Evolutionary conservation across 1,140 invertebrate species (phyloP), one percentile per base, ranked within the genome.

Genomic region (Zaprionus davidi): DNA sequence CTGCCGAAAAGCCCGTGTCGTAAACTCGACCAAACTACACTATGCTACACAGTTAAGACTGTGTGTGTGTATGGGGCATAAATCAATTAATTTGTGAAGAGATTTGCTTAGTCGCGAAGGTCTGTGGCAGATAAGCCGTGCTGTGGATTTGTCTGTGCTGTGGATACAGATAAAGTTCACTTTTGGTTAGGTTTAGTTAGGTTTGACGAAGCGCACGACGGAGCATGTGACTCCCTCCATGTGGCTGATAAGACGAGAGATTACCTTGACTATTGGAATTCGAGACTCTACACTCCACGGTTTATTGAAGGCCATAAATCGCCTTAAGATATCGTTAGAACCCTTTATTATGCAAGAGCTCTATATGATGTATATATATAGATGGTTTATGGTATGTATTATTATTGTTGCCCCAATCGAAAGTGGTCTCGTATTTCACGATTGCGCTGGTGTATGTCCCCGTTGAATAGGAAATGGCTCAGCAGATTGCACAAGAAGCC

Each of bases 371-470:
- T 11, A 6, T n/a, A 12, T 49, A 20, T 49, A 11, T 49, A 20
- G 6, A 12, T 49, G 46, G 46, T 51, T 13, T 51, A 24, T 51
- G 46, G 20, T 51, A 2, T 51, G 24, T 55, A 55, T 55, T 65
- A 66, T 56, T 41, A 56, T 56, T 28, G 64, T 31, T 15, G 9
- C 31, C 31, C 13, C 53, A 56, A 56, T 57, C 24, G 12, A 59
- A 57, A 69, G 67, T 64, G 46, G 69, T 66, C 63, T 77, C 69
- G 70, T 63, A 77, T 77, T 77, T 77, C 74, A 76, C 63, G 57
- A 66, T 64, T 71, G 59, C 58, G 36, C 36, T 38, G 13, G 36
- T 41, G 31, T 46, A 31, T 26, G 66, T 24, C 22, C 24, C 64
- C 28, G n/a, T 34, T 20, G 3, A 49, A 51, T 51, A 51, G 46